A percentile compares a stretch with the other conserved stretches of the same genome.
Conservation (phyloP, 2,113 vertebrate genomes). For the Sinocyclocheilus maitianheensis region DNA sequence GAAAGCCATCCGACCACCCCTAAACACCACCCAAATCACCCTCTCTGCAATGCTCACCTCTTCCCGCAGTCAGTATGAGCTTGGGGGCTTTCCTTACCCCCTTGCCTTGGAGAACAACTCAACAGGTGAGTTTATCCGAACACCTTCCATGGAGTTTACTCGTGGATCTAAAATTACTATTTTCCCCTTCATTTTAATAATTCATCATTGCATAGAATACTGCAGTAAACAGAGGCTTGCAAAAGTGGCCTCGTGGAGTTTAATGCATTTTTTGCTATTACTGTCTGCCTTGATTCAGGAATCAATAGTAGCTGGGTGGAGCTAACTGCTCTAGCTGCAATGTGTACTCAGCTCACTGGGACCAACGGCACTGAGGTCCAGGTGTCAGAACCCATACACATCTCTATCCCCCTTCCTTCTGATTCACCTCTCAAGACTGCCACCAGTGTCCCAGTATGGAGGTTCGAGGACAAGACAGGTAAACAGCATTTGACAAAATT, state of each 20-base stretch:
- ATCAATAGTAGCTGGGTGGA: slow-evolving; percentile 79
- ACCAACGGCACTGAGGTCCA: slow-evolving; percentile 77
- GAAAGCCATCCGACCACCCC: slow-evolving; percentile 75
- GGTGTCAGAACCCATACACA: slow-evolving; percentile 75
- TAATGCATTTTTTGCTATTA: background rate
- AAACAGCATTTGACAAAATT: slow-evolving; percentile 11
- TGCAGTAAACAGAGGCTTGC: background rate
- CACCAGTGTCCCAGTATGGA: slow-evolving; percentile 79
- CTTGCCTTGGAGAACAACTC: slow-evolving; percentile 77
- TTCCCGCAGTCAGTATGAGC: slow-evolving; percentile 76
- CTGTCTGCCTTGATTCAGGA: slow-evolving; percentile 33
- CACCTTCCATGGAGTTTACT: background rate
- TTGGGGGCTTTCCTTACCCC: slow-evolving; percentile 81
- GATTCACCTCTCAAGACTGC: slow-evolving; percentile 68
- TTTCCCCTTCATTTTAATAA: background rate
- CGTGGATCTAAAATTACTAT: background rate
- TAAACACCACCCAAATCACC: slow-evolving; percentile 79
- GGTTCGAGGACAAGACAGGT: slow-evolving; percentile 80
- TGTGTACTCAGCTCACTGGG: slow-evolving; percentile 76
- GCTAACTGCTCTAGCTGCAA: slow-evolving; percentile 74
- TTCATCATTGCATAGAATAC: background rate
- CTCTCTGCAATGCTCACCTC: slow-evolving; percentile 82
- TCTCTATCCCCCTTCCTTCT: slow-evolving; percentile 76
- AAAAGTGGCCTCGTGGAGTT: background rate
- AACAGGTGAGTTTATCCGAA: slow-evolving; percentile 69